Evolutionary conservation across 2,113 vertebrate genomes (phyloP).

Genomic region (Mixornis gularis): DNA sequence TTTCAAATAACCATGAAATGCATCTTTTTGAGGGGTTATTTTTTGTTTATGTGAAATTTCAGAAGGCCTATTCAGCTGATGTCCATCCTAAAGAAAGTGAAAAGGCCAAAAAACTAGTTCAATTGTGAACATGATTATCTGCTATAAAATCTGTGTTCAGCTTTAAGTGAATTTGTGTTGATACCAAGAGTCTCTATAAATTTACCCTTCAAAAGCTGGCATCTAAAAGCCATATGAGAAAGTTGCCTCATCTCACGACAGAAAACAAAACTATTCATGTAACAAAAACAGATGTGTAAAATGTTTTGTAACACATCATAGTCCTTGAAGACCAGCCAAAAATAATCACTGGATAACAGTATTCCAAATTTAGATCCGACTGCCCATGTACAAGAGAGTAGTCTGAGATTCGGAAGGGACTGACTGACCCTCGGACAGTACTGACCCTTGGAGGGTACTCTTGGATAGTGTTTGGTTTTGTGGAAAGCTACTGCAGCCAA

Average conservation of each 20-base stretch:
- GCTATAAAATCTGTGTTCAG: neutral
- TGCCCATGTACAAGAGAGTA: rapidly evolving
- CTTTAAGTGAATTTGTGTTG: neutral
- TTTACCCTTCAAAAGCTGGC: neutral
- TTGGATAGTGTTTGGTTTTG: neutral
- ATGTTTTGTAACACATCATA: neutral
- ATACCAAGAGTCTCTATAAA: neutral
- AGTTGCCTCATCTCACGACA: neutral
- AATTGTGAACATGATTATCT: neutral
- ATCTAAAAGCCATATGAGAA: neutral
- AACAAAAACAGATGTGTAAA: neutral
- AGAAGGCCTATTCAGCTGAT: neutral
- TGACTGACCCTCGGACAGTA: neutral
- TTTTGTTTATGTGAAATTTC: neutral
- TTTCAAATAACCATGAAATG: neutral
- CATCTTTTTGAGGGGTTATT: neutral
- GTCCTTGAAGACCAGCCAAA: neutral
- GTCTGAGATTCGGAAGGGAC: neutral
- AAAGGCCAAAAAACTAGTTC: neutral
- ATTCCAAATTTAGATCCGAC: neutral
- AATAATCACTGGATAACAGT: neutral
- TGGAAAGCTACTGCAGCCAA: neutral
- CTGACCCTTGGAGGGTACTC: neutral
- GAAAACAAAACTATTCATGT: neutral
- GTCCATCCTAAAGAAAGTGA: neutral